A percentile compares a stretch with the other conserved stretches of the same genome.
phyloP scores from a whole-genome alignment of 2,113 vertebrate genomes.

The Deroptyus accipitrinus region DNA sequence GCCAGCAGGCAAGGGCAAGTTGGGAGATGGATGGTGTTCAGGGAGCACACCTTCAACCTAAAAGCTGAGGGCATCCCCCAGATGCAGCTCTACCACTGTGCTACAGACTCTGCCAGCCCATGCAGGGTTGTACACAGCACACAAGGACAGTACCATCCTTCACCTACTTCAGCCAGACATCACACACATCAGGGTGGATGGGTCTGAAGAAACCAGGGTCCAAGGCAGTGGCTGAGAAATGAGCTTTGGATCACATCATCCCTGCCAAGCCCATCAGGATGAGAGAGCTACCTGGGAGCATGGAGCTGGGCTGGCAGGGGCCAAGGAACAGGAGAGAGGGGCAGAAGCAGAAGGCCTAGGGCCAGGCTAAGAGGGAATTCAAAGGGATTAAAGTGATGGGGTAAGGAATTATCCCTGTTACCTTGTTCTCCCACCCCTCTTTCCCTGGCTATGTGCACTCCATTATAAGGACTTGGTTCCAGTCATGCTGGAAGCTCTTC shows the following conservation, averaged over 20 bases:
- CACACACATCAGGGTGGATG: not conserved
- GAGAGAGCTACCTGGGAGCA: fast-evolving
- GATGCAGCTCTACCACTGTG: not conserved
- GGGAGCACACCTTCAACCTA: not conserved
- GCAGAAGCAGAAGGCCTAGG: not conserved
- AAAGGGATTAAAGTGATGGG: not conserved
- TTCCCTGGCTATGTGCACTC: not conserved
- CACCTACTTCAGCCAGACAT: fast-evolving
- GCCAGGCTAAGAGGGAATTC: not conserved
- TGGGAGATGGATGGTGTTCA: not conserved
- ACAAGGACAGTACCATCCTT: not conserved
- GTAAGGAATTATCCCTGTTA: not conserved
- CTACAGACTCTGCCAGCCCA: not conserved
- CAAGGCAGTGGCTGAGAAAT: not conserved
- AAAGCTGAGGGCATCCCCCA: not conserved
- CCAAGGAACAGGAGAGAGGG: not conserved
- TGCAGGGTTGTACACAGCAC: fast-evolving
- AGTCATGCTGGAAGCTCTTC: not conserved
- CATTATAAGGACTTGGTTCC: not conserved
- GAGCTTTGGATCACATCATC: not conserved
- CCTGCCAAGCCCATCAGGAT: not conserved
- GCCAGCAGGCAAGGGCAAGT: not conserved
- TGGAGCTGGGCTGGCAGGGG: fast-evolving
- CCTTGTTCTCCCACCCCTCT: not conserved
- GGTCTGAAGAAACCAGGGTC: not conserved